These are phyloP conservation scores for Polydesmus complanatus DNA, from an alignment of 2,888 invertebrate genomes.

Conservation along the genomic window DNA sequence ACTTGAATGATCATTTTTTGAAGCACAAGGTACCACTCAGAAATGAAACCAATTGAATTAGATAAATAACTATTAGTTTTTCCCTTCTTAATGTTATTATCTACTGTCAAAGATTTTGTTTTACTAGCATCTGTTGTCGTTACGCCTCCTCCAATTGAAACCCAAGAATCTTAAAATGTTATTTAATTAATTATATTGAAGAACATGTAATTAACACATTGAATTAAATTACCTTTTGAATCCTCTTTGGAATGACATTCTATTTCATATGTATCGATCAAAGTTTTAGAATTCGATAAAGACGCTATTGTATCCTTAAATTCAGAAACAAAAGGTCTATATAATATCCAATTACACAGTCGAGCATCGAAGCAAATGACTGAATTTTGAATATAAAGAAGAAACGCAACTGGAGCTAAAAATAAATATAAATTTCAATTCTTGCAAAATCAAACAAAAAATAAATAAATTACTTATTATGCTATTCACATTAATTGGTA, in stretches of 20 bases:
- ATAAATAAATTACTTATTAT: not conserved
- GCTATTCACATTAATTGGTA: not conserved
- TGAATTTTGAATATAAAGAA: not conserved
- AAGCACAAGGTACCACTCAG: conserved; percentile 1
- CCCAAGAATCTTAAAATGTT: not conserved
- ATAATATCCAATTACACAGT: conserved; percentile 2
- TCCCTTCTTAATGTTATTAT: not conserved
- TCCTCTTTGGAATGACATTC: not conserved
- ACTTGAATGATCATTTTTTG: not conserved
- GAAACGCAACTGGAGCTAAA: conserved; percentile 10
- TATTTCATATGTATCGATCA: not conserved
- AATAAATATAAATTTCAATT: not conserved
- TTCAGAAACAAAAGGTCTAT: not conserved
- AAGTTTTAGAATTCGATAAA: not conserved
- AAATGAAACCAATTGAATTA: not conserved
- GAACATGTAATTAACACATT: too few relatives aligned
- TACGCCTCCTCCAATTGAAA: not conserved
- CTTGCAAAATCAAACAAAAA: not conserved
- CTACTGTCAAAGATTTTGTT: not conserved
- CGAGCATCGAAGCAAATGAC: conserved; percentile 8
- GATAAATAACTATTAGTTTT: not conserved
- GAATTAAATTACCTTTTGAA: not conserved
- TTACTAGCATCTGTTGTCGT: not conserved
- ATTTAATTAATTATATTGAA: not conserved
- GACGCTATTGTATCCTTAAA: not conserved